A percentile compares a stretch with the other conserved stretches of the same genome.
Evolutionary conservation across 2,113 vertebrate species (phyloP).

Genomic region (Nyctibius bracteatus): DNA sequence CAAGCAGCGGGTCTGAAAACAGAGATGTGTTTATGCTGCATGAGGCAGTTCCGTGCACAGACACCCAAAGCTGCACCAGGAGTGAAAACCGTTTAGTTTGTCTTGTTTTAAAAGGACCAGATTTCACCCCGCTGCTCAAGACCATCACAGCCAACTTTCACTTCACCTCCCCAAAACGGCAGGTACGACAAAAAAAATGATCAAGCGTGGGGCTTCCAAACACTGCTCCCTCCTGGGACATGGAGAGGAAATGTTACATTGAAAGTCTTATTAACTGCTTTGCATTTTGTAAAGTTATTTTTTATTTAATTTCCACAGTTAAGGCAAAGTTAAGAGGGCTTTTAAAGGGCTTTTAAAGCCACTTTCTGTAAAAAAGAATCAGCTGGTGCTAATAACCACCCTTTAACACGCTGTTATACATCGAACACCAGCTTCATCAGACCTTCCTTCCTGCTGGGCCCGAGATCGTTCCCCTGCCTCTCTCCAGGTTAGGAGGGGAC

Average conservation of each 20-base stretch:
- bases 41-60: neutral
- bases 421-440: neutral
- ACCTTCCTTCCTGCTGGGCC: neutral
- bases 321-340: neutral
- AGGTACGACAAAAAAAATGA: neutral
- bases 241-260: neutral
- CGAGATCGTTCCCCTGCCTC: fast-evolving
- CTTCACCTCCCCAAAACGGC: neutral
- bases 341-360: neutral
- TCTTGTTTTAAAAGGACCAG: neutral
- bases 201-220: neutral
- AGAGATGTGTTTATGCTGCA: neutral
- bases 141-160: neutral
- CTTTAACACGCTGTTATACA: fast-evolving
- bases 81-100: neutral
- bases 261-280: neutral
- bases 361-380: neutral
- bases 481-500: neutral
- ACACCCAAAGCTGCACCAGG: neutral
- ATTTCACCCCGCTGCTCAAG: neutral
- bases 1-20: neutral
- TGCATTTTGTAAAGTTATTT: neutral
- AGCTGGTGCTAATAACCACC: neutral
- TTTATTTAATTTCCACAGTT: neutral
- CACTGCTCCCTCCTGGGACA: neutral